Conservation (phyloP, 2,888 invertebrate species). For the Drosophila setosimentum region DNA sequence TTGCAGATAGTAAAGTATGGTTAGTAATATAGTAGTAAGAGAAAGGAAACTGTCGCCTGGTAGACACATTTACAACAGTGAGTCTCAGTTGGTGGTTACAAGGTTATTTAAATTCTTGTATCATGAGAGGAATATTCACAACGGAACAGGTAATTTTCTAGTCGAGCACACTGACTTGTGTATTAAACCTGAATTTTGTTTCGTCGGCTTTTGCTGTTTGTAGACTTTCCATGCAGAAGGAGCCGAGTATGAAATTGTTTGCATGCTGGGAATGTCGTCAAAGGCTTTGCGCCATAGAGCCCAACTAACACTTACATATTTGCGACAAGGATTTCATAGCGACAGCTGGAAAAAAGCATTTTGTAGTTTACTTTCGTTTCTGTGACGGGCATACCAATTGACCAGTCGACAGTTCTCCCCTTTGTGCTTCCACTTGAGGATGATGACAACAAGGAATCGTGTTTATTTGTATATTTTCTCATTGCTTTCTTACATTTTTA, state of each 20-base stretch:
- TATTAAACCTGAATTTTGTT: background rate
- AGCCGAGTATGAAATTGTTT: conserved; percentile 30
- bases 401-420: background rate
- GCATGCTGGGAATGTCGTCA: conserved; percentile 51
- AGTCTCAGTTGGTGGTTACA: background rate
- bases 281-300: conserved; percentile 54
- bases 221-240: conserved; percentile 30
- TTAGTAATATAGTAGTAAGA: fast-evolving
- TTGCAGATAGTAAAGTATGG: background rate
- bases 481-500: background rate
- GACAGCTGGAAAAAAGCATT: conserved; percentile 49
- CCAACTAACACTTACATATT: conserved; percentile 12
- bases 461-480: background rate
- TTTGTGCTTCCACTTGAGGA: background rate
- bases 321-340: conserved; percentile 24
- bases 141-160: background rate
- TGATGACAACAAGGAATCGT: background rate
- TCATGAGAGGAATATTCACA: background rate
- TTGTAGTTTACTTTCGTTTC: conserved; percentile 34
- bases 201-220: conserved; percentile 40
- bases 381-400: conserved; percentile 32
- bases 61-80: background rate
- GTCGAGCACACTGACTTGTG: background rate
- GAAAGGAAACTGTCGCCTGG: background rate
- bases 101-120: background rate